These are phyloP conservation scores for Mesocentrotus franciscanus DNA, from an alignment of 53 echinoderm and acorn worm species.

Conservation along the genomic window DNA sequence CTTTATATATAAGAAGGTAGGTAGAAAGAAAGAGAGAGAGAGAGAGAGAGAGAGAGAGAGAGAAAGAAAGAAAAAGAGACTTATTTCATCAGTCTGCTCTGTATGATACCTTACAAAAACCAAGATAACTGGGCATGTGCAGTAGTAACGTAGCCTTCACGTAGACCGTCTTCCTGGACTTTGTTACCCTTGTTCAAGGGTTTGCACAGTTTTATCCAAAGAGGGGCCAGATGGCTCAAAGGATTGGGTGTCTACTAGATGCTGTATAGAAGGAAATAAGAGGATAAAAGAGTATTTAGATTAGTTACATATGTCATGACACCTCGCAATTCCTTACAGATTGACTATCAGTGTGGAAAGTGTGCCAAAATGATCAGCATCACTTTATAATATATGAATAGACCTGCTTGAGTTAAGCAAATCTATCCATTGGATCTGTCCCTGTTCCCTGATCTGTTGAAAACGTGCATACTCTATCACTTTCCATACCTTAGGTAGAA, in stretches of 20 bases:
- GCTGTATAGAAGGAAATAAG: background rate
- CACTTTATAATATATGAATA: background rate
- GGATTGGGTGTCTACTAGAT: background rate
- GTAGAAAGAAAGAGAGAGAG: background rate
- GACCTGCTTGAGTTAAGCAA: background rate
- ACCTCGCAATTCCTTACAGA: background rate
- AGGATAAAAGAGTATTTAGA: conserved; percentile 39
- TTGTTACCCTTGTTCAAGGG: background rate
- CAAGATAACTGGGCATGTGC: conserved; percentile 56
- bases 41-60: background rate
- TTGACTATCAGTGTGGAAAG: background rate
- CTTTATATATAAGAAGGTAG: no score
- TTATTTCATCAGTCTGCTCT: background rate
- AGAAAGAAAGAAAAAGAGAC: background rate
- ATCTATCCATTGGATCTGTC: no score
- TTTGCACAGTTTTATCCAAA: conserved; percentile 17
- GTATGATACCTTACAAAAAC: conserved; percentile 32
- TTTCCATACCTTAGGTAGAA: no score
- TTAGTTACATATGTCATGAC: conserved; percentile 45
- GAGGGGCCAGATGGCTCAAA: conserved; percentile 52
- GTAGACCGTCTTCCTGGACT: conserved; percentile 39
- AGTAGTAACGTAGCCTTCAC: conserved; percentile 45
- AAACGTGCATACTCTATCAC: no score
- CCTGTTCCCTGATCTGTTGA: no score
- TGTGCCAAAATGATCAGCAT: background rate